Base-by-base conservation (phyloP, 2,113 vertebrate genomes). In the Diphyllodes magnificus region DNA sequence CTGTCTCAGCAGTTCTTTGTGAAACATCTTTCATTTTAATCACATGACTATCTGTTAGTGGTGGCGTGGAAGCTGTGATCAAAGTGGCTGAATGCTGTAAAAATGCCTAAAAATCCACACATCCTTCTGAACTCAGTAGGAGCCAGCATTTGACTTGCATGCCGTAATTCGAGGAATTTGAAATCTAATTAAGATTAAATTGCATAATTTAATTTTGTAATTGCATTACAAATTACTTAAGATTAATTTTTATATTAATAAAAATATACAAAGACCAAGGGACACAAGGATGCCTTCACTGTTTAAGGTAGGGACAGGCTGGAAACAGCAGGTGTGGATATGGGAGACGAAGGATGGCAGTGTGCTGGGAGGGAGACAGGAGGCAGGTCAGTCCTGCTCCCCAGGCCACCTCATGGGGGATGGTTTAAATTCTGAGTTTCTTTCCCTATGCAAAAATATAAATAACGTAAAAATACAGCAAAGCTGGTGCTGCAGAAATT, bases 381-480 rank as follows among this genome's bases (percentile, higher is more conserved):
- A 13, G 24, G n/a, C 1, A 17, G 20, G 68, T 31, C 28, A 13
- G 19, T 35, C 76, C 70, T 53, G 77, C 35, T 92, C 49, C 44
- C 71, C 31, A 28, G 30, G 23, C 35, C 53, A 31, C 3, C 2
- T 64, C n/a, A 31, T 1, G 1, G 11, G 40, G 50, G 9, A 37
- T 0, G 1, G 42, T 61, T 53, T 24, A 25, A 72, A 72, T 24
- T 9, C 6, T 0, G 3, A 64, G 2, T 11, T 57, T 30, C 45
- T 45, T 24, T 21, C 33, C 27, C 27, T 69, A 12, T 4, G 9
- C 27, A 15, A 78, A 82, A 86, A 33, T 40, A 13, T 7, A 79
- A 84, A 33, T 31, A 81, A 73, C 5, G 2, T 25, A 35, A 68
- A 69, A 51, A 42, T 4, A 7, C 22, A 86, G 15, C 0, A 5